phyloP scores from a whole-genome alignment of 2,888 invertebrate species.

The Tetheella fluctuosa region DNA sequence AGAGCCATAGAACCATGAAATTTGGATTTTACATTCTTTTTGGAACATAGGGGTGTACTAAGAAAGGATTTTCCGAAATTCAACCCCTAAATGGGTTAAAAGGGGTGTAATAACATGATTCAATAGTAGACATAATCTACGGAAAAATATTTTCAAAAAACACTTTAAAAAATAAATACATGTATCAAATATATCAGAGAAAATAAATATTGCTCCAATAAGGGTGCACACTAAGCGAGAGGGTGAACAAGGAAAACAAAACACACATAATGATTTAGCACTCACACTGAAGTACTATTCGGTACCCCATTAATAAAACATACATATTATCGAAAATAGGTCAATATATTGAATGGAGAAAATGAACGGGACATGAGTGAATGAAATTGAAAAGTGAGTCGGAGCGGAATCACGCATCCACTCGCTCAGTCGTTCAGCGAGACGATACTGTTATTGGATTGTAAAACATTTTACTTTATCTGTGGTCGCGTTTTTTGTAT shows the following conservation, averaged over 20 bases:
- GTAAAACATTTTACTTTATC: slow-evolving; percentile 22
- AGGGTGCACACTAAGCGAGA: slow-evolving; percentile 23
- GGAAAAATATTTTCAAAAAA: background rate
- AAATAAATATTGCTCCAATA: background rate
- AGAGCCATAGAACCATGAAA: no score
- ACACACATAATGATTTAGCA: slow-evolving; percentile 48
- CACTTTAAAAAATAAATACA: background rate
- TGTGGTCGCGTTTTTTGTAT: background rate
- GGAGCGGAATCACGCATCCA: slow-evolving; percentile 28
- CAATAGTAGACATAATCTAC: background rate
- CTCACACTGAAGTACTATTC: slow-evolving; percentile 39
- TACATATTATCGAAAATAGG: slow-evolving; percentile 47
- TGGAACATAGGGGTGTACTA: no score
- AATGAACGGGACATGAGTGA: slow-evolving; percentile 18
- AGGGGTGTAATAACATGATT: no score
- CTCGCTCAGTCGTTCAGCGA: slow-evolving; percentile 25
- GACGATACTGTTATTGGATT: slow-evolving; percentile 31
- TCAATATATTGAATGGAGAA: slow-evolving; percentile 22
- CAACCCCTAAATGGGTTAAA: no score
- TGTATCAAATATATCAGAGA: background rate
- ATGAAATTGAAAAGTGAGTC: slow-evolving; percentile 44
- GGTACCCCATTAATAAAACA: slow-evolving; percentile 56
- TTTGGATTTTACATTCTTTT: no score
- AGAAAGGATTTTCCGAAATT: no score
- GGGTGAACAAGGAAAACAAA: slow-evolving; percentile 31